Conservation (phyloP, 2,113 vertebrate genomes). For the Ivindomyrus marchei region DNA sequence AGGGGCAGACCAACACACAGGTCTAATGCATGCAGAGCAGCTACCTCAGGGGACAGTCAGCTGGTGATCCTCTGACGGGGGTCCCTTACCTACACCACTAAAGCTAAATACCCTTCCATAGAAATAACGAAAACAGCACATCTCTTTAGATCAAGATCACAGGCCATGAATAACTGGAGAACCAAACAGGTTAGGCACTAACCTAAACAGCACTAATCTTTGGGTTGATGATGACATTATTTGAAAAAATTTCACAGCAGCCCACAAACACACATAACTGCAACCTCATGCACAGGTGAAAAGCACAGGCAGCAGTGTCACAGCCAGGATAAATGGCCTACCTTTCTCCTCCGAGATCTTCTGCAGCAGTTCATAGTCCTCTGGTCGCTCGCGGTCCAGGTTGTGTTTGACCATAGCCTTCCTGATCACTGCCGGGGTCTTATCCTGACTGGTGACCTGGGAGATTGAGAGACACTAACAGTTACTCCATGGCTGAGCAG, state of each 20-base stretch:
- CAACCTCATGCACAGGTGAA: neutral
- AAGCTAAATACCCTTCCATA: neutral
- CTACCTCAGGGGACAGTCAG: neutral
- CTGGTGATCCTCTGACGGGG: neutral
- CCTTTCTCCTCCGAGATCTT: slow-evolving; percentile 90
- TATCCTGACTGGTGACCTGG: slow-evolving; percentile 96
- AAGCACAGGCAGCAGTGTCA: neutral
- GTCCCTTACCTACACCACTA: neutral
- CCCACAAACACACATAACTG: neutral
- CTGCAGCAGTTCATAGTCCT: slow-evolving; percentile 93
- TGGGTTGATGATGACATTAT: neutral
- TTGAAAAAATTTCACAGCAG: neutral
- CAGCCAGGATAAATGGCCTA: slow-evolving; percentile 34
- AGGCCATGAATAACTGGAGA: neutral
- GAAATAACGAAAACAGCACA: neutral
- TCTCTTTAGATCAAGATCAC: neutral
- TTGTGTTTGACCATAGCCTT: slow-evolving; percentile 99
- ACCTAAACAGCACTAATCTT: neutral
- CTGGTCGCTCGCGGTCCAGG: slow-evolving; percentile 79
- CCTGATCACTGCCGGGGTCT: slow-evolving; percentile 86
- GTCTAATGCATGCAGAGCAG: neutral
- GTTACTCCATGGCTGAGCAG: neutral
- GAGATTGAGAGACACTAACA: neutral
- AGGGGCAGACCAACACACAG: neutral
- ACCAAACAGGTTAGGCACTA: neutral